Base-by-base conservation (phyloP, 2,888 invertebrate species). In the Callosobruchus maculatus region DNA sequence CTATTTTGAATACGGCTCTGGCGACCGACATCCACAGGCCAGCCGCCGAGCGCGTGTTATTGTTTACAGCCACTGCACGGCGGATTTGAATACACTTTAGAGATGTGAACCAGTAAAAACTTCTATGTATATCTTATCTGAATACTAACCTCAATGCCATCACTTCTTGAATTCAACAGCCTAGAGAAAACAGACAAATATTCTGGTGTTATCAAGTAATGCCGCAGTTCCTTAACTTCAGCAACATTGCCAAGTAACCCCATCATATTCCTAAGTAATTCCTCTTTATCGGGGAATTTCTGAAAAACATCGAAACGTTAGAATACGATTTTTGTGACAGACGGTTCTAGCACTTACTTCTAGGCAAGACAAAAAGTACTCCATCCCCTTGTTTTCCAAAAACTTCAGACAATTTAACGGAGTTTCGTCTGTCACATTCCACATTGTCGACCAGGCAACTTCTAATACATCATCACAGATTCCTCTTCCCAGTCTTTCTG, bases 361-460 rank as follows among this genome's bases (percentile, higher is more conserved):
- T 74, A 97, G 91, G 87, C 98, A 99, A 78, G 92, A 91, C 20
- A 96, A 89, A 87, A 99, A 99, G 81, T 93, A 92, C 80, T 93
- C 92, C 95, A 99, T 95, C 79, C 99, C 99, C 68, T 92, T 90
- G 77, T 93, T 93, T 80, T 95, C 92, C 74, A 99, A 89, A 88
- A 99, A 99, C 82, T 95, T 90, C 86, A 93, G 91, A 89, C 98
- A 98, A 89, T 99, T 99, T 81, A 93, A 91, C 69, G 97, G 95
- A 18, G 98, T 98, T 89, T 99, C 98, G 86, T 99, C 98, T 49
- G 95, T 95, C 79, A 96, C 95, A 88, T 98, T 99, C 98, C 98
- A 99, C 95, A 99, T 95, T n/a, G 97, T 97, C 74, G 97, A 97
- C 99, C 99, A 99, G 2, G 98, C 97, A 20, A 97, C 97, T 88